These are phyloP conservation scores for Sorex fumeus DNA, from an alignment of 2,113 vertebrate genomes.

Conservation along the genomic window DNA sequence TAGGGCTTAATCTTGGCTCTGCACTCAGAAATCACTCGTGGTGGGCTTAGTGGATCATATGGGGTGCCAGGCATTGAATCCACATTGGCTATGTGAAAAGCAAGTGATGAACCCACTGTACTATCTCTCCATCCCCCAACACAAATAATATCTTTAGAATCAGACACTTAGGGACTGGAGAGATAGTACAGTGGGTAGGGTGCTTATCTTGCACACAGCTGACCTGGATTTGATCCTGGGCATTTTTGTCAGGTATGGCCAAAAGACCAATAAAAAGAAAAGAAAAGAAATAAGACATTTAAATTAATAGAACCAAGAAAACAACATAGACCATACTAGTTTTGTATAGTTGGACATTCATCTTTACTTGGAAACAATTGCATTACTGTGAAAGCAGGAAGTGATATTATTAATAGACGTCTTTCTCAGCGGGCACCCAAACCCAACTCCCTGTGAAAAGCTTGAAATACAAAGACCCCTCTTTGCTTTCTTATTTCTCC, in stretches of 20 bases:
- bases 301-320: conserved; percentile 52
- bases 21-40: too few relatives aligned
- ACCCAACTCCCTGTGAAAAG: conserved; percentile 31
- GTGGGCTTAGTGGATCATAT: too few relatives aligned
- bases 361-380: conserved; percentile 29
- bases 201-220: too few relatives aligned
- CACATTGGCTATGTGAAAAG: too few relatives aligned
- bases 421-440: conserved; percentile 30
- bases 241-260: too few relatives aligned
- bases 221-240: too few relatives aligned
- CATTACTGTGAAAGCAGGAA: conserved; percentile 36
- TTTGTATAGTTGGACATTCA: conserved; percentile 12
- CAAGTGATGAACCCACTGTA: too few relatives aligned
- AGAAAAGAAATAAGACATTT: not conserved
- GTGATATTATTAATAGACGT: conserved; percentile 31
- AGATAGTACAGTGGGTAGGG: too few relatives aligned
- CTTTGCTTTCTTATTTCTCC: conserved; percentile 34
- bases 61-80: too few relatives aligned
- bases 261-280: too few relatives aligned
- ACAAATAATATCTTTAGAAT: conserved; percentile 32
- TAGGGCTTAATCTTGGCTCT: too few relatives aligned
- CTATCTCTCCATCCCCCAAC: too few relatives aligned
- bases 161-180: not conserved
- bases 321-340: not conserved
- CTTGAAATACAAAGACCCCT: conserved; percentile 45